These are phyloP conservation scores for Tachypleus tridentatus DNA, from an alignment of 1,140 invertebrate species.

Conservation along the genomic window DNA sequence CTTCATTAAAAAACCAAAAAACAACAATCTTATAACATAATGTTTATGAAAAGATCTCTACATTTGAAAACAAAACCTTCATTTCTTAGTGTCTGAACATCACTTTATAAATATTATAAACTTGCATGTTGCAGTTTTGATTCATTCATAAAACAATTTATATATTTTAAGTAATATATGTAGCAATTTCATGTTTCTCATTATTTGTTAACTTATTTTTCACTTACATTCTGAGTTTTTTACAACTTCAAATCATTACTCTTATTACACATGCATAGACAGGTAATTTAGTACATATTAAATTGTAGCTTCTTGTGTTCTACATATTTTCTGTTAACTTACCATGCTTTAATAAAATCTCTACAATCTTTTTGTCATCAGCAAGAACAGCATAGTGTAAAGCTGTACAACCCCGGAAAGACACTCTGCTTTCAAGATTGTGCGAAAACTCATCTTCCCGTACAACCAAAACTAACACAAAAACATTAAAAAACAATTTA, in stretches of 20 bases:
- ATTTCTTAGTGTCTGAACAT: too few species aligned
- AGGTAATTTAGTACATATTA: too few species aligned
- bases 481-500: too few species aligned
- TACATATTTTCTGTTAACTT: not conserved
- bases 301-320: too few species aligned
- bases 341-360: constrained; percentile 33
- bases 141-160: not conserved
- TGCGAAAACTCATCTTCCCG: constrained; percentile 70
- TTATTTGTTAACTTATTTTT: not conserved
- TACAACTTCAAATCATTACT: too few species aligned
- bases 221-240: not conserved
- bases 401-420: constrained; percentile 72
- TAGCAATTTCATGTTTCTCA: not conserved
- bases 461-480: constrained; percentile 43
- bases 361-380: constrained; percentile 48
- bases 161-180: not conserved
- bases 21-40: too few species aligned
- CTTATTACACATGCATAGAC: too few species aligned
- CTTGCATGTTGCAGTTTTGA: too few species aligned
- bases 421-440: constrained; percentile 54
- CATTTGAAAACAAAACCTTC: too few species aligned
- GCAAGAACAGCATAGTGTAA: constrained; percentile 77
- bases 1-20: too few species aligned
- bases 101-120: too few species aligned
- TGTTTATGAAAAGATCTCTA: too few species aligned